Evolutionary conservation across 1,140 invertebrate species (phyloP).

Genomic region (Ceratina calcarata): DNA sequence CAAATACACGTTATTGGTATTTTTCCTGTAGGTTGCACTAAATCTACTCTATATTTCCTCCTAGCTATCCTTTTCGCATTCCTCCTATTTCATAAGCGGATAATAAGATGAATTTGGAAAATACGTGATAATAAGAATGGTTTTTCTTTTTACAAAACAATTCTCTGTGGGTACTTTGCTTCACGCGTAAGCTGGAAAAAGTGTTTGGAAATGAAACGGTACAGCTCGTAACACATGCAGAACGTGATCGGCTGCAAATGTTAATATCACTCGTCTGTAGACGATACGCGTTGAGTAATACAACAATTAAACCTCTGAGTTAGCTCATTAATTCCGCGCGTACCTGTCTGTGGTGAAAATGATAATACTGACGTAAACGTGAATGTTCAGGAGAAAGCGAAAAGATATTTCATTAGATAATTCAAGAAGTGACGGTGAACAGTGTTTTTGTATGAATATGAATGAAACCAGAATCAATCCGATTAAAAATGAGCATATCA

Average conservation of each 20-base stretch:
- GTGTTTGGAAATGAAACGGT: not conserved
- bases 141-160: not conserved
- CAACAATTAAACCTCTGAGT: constrained; percentile 19
- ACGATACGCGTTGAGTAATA: not conserved
- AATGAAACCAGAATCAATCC: not conserved
- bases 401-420: not conserved
- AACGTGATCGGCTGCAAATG: not conserved
- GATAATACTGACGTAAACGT: constrained; percentile 27
- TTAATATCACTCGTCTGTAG: constrained; percentile 3
- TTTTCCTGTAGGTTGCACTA: no score
- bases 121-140: not conserved
- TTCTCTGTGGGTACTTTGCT: not conserved
- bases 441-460: not conserved
- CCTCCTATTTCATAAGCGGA: no score
- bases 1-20: no score
- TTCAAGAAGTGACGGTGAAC: not conserved
- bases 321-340: no score
- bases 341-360: not conserved
- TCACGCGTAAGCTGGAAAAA: no score
- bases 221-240: not conserved
- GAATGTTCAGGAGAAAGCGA: not conserved
- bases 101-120: not conserved
- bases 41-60: no score
- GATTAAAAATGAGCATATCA: not conserved
- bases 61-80: no score